Evolutionary conservation across 2,797 vertebrate genomes (phyloP), one percentile per base, ranked within the genome.

Genomic region (Eulemur mongoz): DNA sequence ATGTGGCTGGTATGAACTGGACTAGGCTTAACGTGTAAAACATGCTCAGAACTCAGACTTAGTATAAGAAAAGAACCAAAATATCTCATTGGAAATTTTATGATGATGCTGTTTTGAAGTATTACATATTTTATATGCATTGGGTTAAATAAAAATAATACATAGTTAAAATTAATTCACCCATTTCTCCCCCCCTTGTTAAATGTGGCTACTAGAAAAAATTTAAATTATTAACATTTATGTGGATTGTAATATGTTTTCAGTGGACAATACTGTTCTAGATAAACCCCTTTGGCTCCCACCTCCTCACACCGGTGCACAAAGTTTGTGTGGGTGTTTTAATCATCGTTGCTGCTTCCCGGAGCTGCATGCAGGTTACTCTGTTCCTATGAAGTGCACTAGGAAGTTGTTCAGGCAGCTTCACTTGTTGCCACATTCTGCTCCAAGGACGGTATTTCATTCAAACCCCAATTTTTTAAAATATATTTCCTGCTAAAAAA

Each of bases 291-390:
- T 12, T 70, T 14, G 11, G 40, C 4, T 14, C 18, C 38, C 54
- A 45, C 20, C 8, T 72, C 59, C 32, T 63, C 13, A 32, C 18
- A 57, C 14, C 0, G 9, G 50, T 0, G 4, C 54, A 30, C 3
- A 2, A 4, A 25, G 35, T 2, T 57, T 87, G 15, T 17, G 3
- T 50, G 52, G 32, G 27, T 11, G 30, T n/a, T 83, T 43, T 22
- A n/a, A 54, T 81, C 23, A 5, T 3, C 0, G 1, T 22, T 15
- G 7, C 32, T 57, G 10, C n/a, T 43, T 61, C 30, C 45, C 12
- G 57, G n/a, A 12, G 75, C 78, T 4, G 0, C 0, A 2, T 9
- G 35, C 38, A 2, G 4, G 14, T 43, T 18, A 0, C 2, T 10
- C 27, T 23, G 30, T 69, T 75, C 40, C 50, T 2, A 0, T 40